Base-by-base conservation (phyloP, 2,888 invertebrate species). In the Amphipyra berbera region DNA sequence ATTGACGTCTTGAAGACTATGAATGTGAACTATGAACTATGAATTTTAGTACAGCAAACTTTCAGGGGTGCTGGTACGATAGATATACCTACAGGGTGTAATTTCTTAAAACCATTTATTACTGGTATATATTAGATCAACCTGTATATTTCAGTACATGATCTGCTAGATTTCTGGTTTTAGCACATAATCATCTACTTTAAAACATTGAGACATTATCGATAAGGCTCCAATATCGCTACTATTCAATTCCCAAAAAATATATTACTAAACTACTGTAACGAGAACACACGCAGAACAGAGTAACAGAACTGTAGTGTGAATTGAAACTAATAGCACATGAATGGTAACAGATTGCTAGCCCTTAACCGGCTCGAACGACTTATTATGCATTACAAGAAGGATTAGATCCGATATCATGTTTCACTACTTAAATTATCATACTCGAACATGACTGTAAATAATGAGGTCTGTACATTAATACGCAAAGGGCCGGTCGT, bases 391-490 rank as follows among this genome's bases (percentile, higher is more conserved):
- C 67, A 68, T 75, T 66, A 71, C 71, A 59, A 59, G 73, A 66
- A 60, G 66, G 59, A 69, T 77, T 65, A 62, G 63, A 73, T 69
- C 50, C 35, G 27, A 69, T 69, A 77, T 72, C 69, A 47, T 76
- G 65, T 70, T 68, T 61, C 69, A 74, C 48, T 66, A 76, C 49
- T 66, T 58, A 73, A 76, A 84, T 81, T 80, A 83, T 80, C 74
- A 80, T 83, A 81, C 61, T 60, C 61, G 57, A 81, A 81, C 79
- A 79, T 74, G 77, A 83, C 82, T 83, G 74, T 90, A 58, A 58
- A 53, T 69, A 91, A 91, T 88, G 84, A 89, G 85, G 77, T 80
- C 80, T 82, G 75, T 83, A 82, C 83, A 85, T 81, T 81, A 81
- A 50, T 80, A 81, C 78, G 75, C 76, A 84, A 84, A 81, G 76